Evolutionary conservation across 2,113 vertebrate genomes (phyloP).

Genomic region (Pyrgilauda ruficollis): DNA sequence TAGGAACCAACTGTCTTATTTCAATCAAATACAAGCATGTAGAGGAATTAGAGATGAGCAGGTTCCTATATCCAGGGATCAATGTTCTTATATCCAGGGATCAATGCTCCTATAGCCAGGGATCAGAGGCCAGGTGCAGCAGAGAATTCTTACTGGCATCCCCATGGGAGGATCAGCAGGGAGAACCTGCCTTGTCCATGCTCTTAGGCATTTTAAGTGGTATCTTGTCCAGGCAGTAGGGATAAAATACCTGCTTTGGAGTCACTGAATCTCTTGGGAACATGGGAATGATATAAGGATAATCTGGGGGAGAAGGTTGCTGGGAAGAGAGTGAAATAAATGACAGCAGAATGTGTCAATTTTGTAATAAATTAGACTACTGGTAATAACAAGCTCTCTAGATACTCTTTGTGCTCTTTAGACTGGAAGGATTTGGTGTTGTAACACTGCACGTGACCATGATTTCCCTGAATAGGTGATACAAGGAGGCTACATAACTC

Average conservation of each 20-base stretch:
- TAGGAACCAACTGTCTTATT: neutral
- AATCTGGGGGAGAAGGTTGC: neutral
- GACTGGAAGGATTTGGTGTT: neutral
- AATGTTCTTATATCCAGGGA: neutral
- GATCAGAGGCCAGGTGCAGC: neutral
- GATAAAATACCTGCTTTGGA: neutral
- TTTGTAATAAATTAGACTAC: neutral
- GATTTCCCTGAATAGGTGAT: neutral
- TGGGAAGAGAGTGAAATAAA: neutral
- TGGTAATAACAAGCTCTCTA: neutral
- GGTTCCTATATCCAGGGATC: neutral
- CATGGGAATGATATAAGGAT: neutral
- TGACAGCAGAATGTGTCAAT: neutral
- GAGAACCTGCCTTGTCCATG: neutral
- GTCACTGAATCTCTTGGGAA: neutral
- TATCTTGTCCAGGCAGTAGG: neutral
- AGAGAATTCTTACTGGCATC: neutral
- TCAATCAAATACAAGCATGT: neutral
- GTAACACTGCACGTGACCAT: neutral
- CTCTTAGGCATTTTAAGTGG: neutral
- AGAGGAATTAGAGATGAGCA: neutral
- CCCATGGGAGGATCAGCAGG: neutral
- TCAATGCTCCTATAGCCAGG: neutral
- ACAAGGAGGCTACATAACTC: neutral
- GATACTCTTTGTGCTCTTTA: neutral